These are phyloP conservation scores for Monochamus alternatus DNA, from an alignment of 2,888 invertebrate species.

Conservation along the genomic window DNA sequence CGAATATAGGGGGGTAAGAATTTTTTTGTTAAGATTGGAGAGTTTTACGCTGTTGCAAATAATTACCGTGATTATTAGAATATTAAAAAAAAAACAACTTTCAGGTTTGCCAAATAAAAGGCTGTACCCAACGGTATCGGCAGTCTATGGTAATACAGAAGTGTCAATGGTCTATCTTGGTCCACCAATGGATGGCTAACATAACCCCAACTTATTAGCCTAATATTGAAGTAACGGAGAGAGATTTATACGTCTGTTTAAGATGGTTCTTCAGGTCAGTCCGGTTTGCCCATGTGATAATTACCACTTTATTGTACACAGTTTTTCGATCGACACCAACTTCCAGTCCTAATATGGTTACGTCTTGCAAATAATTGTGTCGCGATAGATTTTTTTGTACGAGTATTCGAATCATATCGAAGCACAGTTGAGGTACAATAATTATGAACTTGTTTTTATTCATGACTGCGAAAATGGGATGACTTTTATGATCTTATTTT, in stretches of 20 bases:
- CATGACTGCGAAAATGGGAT: no score
- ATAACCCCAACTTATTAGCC: constrained; percentile 54
- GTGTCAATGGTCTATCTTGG: constrained; percentile 99
- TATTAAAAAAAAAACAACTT: constrained; percentile 28
- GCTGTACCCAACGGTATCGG: constrained; percentile 96
- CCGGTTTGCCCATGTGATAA: constrained; percentile 71
- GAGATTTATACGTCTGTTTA: constrained; percentile 55
- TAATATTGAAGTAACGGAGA: constrained; percentile 47
- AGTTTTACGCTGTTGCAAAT: neutral
- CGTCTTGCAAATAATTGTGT: constrained; percentile 18
- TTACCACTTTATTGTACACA: constrained; percentile 42
- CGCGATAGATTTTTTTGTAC: constrained; percentile 26
- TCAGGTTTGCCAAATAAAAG: constrained; percentile 90
- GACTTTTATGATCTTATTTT: no score
- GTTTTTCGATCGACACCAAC: constrained; percentile 49
- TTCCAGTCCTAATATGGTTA: constrained; percentile 43
- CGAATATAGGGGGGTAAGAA: no score
- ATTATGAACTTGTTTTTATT: constrained; percentile 7
- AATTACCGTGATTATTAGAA: neutral
- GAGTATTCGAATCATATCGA: constrained; percentile 17
- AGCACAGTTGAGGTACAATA: constrained; percentile 21
- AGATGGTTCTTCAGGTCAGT: constrained; percentile 64
- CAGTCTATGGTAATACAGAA: constrained; percentile 99
- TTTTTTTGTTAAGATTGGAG: no score
- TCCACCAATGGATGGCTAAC: constrained; percentile 95